Evolutionary conservation across 2,113 vertebrate genomes (phyloP), one percentile per base, ranked within the genome.

Genomic region (Lates calcarifer): DNA sequence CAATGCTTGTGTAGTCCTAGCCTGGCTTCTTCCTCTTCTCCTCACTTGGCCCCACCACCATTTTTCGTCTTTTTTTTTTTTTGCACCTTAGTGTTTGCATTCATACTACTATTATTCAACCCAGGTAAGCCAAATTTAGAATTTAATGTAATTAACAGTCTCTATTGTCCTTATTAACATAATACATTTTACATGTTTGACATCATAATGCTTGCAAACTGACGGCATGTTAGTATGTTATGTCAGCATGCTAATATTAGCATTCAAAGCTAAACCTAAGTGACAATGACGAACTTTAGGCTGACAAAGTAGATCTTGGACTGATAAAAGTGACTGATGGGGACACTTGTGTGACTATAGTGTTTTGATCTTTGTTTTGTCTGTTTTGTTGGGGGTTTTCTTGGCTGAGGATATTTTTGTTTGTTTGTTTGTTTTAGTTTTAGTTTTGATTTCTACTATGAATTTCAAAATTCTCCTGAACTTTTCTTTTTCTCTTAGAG

Each of bases 401-500:
- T n/a, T n/a, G n/a, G n/a, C n/a, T n/a, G n/a, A n/a, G n/a, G n/a
- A n/a, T n/a, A n/a, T n/a, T n/a, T n/a, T n/a, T n/a, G n/a, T n/a
- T n/a, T 7, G 6, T 47, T 47, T 47, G 14, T 45, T 45, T 15
- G 14, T 15, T 17, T 17, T 45, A n/a, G n/a, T n/a, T 15, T 45
- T 15, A 11, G 45, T 47, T 47, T 47, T n/a, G 47, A 18, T 51
- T 20, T 51, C 18, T 51, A n/a, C 0, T 14, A 2, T 53, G 9
- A 35, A 39, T 56, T 62, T 47, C 1, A 69, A 45, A 60, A 51
- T 53, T 9, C 4, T 51, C 26, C 39, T 63, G 4, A 71, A 77
- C 55, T 68, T 82, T 72, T 33, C 37, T 11, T 31, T 33, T 41
- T 26, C 18, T 85, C 33, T 29, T 6, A 13, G 20, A 69, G 33